Evolutionary conservation across 2,888 invertebrate genomes (phyloP).

Genomic region (Apotomis capreana): DNA sequence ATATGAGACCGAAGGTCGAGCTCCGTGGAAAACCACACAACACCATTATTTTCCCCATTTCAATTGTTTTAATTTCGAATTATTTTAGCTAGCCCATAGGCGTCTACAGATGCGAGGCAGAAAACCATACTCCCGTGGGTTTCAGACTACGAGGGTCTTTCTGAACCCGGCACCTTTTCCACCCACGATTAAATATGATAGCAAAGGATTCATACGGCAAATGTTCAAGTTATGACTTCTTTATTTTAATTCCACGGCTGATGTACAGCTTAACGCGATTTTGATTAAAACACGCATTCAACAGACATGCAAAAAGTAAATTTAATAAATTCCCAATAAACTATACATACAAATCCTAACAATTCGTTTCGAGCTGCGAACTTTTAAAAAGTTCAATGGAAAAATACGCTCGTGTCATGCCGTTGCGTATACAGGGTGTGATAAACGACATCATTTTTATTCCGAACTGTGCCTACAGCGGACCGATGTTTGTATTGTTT

Average conservation of each 20-base stretch:
- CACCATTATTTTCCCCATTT: no score
- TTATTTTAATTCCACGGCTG: not conserved
- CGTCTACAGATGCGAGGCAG: no score
- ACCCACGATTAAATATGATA: no score
- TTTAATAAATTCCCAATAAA: constrained; percentile 17
- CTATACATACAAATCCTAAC: constrained; percentile 24
- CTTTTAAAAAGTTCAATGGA: constrained; percentile 22
- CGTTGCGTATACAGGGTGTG: constrained; percentile 34
- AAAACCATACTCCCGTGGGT: no score
- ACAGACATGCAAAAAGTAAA: not conserved
- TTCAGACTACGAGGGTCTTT: no score
- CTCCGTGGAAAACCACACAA: no score
- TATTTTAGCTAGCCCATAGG: no score
- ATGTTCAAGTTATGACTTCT: no score
- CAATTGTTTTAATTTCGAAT: no score
- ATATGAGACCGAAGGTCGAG: no score
- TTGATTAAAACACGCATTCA: constrained; percentile 5
- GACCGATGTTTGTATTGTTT: constrained; percentile 35
- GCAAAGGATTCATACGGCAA: no score
- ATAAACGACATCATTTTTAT: constrained; percentile 41
- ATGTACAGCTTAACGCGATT: not conserved
- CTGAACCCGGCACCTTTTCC: no score
- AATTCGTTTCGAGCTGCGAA: constrained; percentile 23
- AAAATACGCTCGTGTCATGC: constrained; percentile 32
- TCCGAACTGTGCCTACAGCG: constrained; percentile 36